Base-by-base conservation (phyloP, 2,113 vertebrate genomes). In the Sturnus vulgaris region DNA sequence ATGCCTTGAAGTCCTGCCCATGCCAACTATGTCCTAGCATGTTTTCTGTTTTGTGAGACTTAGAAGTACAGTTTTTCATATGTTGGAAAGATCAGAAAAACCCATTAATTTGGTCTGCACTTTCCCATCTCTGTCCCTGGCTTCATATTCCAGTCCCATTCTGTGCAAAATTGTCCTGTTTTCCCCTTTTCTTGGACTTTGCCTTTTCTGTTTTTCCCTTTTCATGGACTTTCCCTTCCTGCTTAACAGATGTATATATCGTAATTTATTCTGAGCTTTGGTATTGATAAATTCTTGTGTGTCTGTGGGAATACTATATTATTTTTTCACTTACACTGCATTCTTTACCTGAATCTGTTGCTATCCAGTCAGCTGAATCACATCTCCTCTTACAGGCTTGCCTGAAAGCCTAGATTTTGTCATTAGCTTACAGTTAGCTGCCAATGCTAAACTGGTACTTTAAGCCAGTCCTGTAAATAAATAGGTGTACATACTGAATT, bases 381-480 rank as follows among this genome's bases (percentile, higher is more conserved):
- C 42, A 21, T 73, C 11, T 27, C 53, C 27, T 86, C 11, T 39
- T 66, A 55, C 0, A 5, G 27, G 8, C 27, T 83, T 92, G 30
- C 78, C 57, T 75, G 49, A 63, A 70, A 91, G 37, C 44, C 56
- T 49, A 33, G 7, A 20, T 92, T 84, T 94, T 86, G 39, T 82
- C 52, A 14, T 47, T 91, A 76, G 31, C 22, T 86, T 59, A 24
- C 13, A 28, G 12, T 13, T 88, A 47, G 64, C 33, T 88, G 15
- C n/a, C 27, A 21, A 16, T 76, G 18, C 30, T 59, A 35, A 63
- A 30, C 33, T 60, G 27, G 8, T 82, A 24, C 28, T 69, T 72
- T 53, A 90, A 79, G 13, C 7, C 50, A 52, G 39, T 63, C 28
- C 35, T 76, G 73, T 82, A 90, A 93, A 88, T 73, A 53, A 71